A percentile compares a stretch with the other conserved stretches of the same genome.
These are phyloP conservation scores for Pheosia tremula DNA, from an alignment of 2,888 invertebrate genomes.

Conservation along the genomic window DNA sequence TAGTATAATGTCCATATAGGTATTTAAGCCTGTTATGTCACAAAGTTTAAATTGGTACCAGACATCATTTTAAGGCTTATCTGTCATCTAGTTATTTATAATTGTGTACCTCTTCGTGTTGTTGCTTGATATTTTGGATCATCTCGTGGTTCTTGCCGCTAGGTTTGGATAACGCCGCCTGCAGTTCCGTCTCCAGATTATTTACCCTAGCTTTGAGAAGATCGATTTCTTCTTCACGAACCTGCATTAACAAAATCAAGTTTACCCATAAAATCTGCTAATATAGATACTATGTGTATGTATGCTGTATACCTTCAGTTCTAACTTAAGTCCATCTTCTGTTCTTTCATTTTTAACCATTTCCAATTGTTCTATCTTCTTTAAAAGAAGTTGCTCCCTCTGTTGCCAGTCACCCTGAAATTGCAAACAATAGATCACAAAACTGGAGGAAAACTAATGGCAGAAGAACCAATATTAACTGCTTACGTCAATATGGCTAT, in stretches of 20 bases:
- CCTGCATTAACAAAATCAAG: conserved; percentile 48
- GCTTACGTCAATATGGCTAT: not conserved
- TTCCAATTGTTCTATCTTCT: conserved; percentile 73
- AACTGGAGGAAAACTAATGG: too few species aligned
- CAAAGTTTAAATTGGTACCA: too few species aligned
- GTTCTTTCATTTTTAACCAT: conserved; percentile 62
- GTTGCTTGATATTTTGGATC: conserved; percentile 77
- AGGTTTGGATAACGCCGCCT: conserved; percentile 75
- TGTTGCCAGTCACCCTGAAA: conserved; percentile 69
- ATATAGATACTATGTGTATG: not conserved
- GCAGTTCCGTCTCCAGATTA: conserved; percentile 76
- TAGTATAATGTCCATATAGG: too few species aligned
- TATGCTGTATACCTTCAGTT: conserved; percentile 61
- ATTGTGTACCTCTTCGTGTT: conserved; percentile 76
- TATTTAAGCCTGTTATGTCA: too few species aligned
- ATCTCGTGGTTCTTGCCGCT: conserved; percentile 79
- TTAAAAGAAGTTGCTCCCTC: conserved; percentile 68
- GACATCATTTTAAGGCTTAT: too few species aligned
- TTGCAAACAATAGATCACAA: not conserved
- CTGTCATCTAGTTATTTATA: not conserved
- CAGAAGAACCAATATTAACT: too few species aligned
- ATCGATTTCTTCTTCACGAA: conserved; percentile 82
- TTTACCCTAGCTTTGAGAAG: conserved; percentile 76
- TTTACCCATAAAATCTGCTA: not conserved
- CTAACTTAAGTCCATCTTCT: conserved; percentile 63